Conservation (phyloP, 1,140 invertebrate genomes). For the Oncopodura yosiiana region DNA sequence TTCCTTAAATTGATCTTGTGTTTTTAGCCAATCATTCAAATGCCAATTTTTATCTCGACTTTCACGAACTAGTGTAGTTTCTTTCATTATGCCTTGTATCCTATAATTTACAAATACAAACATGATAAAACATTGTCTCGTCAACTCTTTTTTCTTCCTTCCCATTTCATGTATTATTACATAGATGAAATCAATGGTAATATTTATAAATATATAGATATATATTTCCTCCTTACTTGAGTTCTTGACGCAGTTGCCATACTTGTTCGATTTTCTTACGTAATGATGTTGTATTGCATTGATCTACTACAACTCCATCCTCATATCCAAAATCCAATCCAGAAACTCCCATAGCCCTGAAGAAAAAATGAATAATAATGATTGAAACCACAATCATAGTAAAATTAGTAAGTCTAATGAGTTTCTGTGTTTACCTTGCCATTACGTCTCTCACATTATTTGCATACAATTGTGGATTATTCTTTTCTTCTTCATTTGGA, state of each 20-base stretch:
- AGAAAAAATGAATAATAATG: constrained; percentile 37
- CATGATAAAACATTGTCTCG: neutral
- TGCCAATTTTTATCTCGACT: neutral
- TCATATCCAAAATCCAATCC: constrained; percentile 87
- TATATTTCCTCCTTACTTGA: constrained; percentile 12
- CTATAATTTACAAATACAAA: neutral
- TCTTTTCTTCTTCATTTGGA: constrained; percentile 74
- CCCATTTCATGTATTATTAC: neutral
- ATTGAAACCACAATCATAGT: neutral
- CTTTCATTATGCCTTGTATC: neutral
- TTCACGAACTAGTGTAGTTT: neutral
- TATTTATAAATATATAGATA: neutral
- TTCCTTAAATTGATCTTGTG: too few relatives aligned
- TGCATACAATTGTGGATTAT: constrained; percentile 80
- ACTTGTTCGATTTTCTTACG: constrained; percentile 5
- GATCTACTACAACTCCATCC: constrained; percentile 44
- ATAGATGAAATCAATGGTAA: neutral
- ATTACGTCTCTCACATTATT: constrained; percentile 80
- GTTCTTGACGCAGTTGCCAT: constrained; percentile 4
- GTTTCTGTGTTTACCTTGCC: constrained; percentile 64
- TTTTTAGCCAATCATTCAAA: too few relatives aligned
- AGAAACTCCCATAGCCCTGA: constrained; percentile 66
- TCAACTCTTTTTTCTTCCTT: neutral
- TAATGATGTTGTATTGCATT: neutral
- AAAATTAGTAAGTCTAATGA: neutral